Conservation (phyloP, 2,888 invertebrate genomes). For the Teleiodes luculella region DNA sequence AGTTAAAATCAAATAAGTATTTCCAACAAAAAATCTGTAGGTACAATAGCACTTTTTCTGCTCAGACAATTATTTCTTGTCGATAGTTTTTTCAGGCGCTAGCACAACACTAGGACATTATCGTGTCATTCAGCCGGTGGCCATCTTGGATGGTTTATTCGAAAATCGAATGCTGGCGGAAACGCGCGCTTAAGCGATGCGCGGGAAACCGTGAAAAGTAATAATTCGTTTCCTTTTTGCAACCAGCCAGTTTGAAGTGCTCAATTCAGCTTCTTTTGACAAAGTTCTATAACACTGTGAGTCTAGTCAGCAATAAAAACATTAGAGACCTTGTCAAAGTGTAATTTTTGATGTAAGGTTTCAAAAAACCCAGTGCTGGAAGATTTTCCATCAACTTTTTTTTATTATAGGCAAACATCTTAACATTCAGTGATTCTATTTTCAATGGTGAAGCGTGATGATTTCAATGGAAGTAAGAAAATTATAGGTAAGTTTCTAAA, state of each 20-base stretch:
- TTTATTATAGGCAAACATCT: too few species aligned
- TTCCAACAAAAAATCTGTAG: too few species aligned
- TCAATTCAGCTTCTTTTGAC: neutral
- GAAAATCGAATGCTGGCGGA: constrained; percentile 64
- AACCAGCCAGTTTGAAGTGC: neutral
- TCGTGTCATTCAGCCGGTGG: constrained; percentile 47
- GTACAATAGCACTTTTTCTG: constrained; percentile 24
- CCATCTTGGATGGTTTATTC: constrained; percentile 72
- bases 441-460: neutral
- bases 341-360: neutral
- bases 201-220: constrained; percentile 38
- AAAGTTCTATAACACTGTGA: neutral
- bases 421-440: too few species aligned
- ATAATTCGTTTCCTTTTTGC: constrained; percentile 4
- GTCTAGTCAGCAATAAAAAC: neutral
- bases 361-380: neutral
- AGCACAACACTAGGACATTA: constrained; percentile 44
- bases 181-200: constrained; percentile 49
- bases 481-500: neutral
- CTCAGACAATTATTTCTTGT: neutral
- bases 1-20: too few species aligned
- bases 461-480: neutral
- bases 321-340: neutral
- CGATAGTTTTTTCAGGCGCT: constrained; percentile 19
- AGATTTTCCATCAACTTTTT: too few species aligned